Conservation (phyloP, 2,113 vertebrate genomes). For the Cynopterus brachyotis region DNA sequence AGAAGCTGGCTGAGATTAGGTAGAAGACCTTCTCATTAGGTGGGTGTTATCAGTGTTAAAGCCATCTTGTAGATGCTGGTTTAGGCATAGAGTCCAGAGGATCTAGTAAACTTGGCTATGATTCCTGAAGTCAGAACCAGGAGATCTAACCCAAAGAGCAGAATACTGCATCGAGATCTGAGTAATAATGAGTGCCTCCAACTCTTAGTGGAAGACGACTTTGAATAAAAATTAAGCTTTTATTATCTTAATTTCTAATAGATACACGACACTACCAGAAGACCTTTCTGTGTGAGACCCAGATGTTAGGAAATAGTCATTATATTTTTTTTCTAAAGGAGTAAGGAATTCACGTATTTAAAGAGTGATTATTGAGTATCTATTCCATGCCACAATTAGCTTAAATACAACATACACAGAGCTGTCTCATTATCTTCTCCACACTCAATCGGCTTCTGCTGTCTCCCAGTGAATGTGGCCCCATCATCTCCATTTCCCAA, state of each 20-base stretch:
- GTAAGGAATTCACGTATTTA: neutral
- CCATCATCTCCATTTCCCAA: neutral
- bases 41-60: neutral
- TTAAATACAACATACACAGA: neutral
- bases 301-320: neutral
- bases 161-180: neutral
- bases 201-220: neutral
- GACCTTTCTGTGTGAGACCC: neutral
- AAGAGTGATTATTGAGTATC: neutral
- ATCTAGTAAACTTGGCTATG: neutral
- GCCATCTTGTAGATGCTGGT: neutral
- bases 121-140: neutral
- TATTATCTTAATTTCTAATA: constrained; percentile 7
- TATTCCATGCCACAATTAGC: neutral
- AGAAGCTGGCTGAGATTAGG: neutral
- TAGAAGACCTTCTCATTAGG: neutral
- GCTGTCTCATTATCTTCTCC: neutral
- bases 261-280: neutral
- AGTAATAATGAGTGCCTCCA: neutral
- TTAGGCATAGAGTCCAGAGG: neutral
- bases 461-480: neutral
- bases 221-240: neutral
- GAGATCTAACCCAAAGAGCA: neutral
- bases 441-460: neutral
- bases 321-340: constrained; percentile 32